Evolutionary conservation across 2,888 invertebrate genomes (phyloP).

Genomic region (Mechanitis messenoides): DNA sequence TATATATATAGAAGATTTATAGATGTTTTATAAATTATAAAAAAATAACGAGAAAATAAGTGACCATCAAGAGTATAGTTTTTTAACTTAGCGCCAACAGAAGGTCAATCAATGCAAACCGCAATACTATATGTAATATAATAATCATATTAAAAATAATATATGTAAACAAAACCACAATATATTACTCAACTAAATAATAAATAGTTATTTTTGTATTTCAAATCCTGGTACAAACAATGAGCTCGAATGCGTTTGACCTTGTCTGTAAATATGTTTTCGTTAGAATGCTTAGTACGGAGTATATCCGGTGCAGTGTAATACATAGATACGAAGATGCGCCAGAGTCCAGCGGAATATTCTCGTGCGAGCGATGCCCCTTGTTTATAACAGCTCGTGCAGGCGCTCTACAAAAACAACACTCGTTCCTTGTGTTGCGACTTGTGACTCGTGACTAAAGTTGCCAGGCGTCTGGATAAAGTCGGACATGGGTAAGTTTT

Average conservation of each 20-base stretch:
- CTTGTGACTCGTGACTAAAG: too few relatives aligned
- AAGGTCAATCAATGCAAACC: background rate
- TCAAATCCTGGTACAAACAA: background rate
- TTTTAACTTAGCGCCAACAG: too few relatives aligned
- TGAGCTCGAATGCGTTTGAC: slow-evolving; percentile 9
- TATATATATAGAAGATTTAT: too few relatives aligned
- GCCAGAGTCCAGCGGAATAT: slow-evolving; percentile 65
- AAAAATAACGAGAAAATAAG: too few relatives aligned
- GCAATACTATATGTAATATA: background rate
- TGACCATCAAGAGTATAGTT: too few relatives aligned
- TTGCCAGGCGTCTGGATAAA: too few relatives aligned
- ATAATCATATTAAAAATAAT: background rate
- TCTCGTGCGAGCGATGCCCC: slow-evolving; percentile 58
- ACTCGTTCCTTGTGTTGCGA: slow-evolving; percentile 11
- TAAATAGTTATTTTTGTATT: background rate
- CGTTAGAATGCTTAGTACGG: slow-evolving; percentile 39
- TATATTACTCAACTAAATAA: background rate
- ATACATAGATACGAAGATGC: slow-evolving; percentile 36
- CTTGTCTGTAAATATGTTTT: slow-evolving; percentile 32
- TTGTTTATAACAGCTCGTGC: slow-evolving; percentile 46
- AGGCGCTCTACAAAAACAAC: slow-evolving; percentile 18
- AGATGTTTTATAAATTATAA: too few relatives aligned
- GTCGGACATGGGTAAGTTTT: too few relatives aligned
- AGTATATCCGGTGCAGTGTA: slow-evolving; percentile 56
- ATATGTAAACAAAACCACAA: background rate